These are phyloP conservation scores for Phyllotis vaccarum DNA, from an alignment of 2,797 vertebrate genomes.

Conservation along the genomic window DNA sequence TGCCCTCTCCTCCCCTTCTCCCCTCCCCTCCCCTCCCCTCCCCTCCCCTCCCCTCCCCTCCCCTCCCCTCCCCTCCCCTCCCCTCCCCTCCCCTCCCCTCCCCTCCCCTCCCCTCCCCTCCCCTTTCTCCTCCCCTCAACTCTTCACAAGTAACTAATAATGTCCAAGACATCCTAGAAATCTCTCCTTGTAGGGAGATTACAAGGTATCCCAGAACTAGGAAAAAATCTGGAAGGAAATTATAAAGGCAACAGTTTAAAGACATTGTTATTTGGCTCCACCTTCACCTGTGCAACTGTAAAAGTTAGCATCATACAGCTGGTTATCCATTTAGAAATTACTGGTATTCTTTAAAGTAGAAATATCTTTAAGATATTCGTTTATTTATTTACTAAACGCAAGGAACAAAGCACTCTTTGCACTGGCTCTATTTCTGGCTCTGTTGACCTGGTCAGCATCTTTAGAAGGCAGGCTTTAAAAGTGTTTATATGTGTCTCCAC, in stretches of 20 bases:
- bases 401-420: background rate
- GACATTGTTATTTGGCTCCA: background rate
- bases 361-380: background rate
- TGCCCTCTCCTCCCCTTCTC: no score
- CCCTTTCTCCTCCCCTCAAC: no score
- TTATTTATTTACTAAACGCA: no score
- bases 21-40: background rate
- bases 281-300: background rate
- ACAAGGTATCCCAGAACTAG: background rate
- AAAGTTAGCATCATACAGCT: background rate
- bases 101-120: no score
- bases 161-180: background rate
- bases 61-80: background rate
- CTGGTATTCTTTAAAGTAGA: background rate
- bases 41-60: no score
- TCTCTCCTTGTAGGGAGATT: background rate
- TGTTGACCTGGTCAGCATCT: background rate
- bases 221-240: background rate
- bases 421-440: background rate
- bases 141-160: background rate
- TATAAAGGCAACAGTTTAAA: background rate
- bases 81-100: no score
- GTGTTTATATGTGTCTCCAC: no score
- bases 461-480: background rate
- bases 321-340: background rate